phyloP scores from a whole-genome alignment of 2,113 vertebrate genomes.

The Barnardius zonarius region DNA sequence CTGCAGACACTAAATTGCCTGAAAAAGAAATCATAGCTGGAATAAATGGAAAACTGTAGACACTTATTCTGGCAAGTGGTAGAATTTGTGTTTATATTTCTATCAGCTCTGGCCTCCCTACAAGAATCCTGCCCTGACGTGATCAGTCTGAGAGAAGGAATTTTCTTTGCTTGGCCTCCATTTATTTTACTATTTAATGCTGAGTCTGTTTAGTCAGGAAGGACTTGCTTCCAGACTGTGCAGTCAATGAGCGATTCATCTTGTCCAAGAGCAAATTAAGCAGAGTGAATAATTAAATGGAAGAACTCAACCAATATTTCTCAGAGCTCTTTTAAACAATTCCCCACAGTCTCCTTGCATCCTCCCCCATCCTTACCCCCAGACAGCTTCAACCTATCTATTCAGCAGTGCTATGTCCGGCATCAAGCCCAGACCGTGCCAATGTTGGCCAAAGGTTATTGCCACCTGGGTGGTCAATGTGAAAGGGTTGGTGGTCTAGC shows the following conservation, averaged over 20 bases:
- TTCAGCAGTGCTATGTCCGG: background rate
- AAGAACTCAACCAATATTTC: constrained; percentile 56
- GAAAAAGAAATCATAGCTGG: background rate
- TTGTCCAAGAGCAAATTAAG: constrained; percentile 66
- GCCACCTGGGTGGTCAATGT: constrained; percentile 28
- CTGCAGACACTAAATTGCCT: background rate
- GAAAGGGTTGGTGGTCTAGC: constrained; percentile 4
- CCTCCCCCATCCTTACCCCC: background rate
- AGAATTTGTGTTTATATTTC: constrained; percentile 25
- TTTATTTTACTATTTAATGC: constrained; percentile 51
- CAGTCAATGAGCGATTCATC: constrained; percentile 60
- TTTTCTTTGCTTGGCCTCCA: constrained; percentile 36
- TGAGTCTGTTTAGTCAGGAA: constrained; percentile 57
- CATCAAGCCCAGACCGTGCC: background rate
- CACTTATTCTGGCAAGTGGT: background rate
- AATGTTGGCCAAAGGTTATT: background rate
- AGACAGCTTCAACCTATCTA: background rate
- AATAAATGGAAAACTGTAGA: background rate
- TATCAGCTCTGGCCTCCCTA: background rate
- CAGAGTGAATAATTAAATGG: constrained; percentile 67
- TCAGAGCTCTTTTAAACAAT: constrained; percentile 43
- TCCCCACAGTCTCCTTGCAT: constrained; percentile 12
- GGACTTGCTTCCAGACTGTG: constrained; percentile 32
- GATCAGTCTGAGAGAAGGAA: constrained; percentile 39
- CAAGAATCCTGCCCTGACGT: background rate